phyloP scores from a whole-genome alignment of 2,888 invertebrate species.

The Yponomeuta cagnagella region DNA sequence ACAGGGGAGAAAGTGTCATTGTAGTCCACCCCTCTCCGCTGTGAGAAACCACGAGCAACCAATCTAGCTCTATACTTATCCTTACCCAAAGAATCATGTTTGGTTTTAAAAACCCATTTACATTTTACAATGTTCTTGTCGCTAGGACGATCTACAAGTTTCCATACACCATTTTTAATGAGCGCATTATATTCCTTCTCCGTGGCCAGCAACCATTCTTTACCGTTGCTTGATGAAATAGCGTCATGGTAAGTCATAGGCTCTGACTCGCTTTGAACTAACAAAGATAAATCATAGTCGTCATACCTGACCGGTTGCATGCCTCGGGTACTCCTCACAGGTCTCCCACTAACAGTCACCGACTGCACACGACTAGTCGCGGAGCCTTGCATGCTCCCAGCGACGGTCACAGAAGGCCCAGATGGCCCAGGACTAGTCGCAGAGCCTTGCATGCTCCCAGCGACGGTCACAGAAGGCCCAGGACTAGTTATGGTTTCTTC shows the following conservation, averaged over 20 bases:
- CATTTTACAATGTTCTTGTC: not conserved
- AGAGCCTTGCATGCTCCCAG: not conserved
- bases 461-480: not conserved
- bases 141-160: constrained; percentile 16
- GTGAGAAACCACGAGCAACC: constrained; percentile 23
- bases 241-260: not conserved
- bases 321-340: not conserved
- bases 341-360: not conserved
- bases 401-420: too few relatives aligned
- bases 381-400: too few relatives aligned
- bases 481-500: not conserved
- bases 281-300: not conserved
- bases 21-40: constrained; percentile 22
- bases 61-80: constrained; percentile 22
- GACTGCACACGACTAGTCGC: not conserved
- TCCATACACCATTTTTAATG: constrained; percentile 21
- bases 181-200: constrained; percentile 21
- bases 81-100: constrained; percentile 20
- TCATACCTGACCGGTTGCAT: not conserved
- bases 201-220: constrained; percentile 21
- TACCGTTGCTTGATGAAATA: constrained; percentile 12
- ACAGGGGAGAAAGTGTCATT: constrained; percentile 24
- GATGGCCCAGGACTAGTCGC: too few relatives aligned
- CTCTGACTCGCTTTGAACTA: not conserved
- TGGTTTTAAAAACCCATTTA: constrained; percentile 24